These are phyloP conservation scores for Anarsia innoxiella DNA, from an alignment of 2,888 invertebrate genomes.

Conservation along the genomic window DNA sequence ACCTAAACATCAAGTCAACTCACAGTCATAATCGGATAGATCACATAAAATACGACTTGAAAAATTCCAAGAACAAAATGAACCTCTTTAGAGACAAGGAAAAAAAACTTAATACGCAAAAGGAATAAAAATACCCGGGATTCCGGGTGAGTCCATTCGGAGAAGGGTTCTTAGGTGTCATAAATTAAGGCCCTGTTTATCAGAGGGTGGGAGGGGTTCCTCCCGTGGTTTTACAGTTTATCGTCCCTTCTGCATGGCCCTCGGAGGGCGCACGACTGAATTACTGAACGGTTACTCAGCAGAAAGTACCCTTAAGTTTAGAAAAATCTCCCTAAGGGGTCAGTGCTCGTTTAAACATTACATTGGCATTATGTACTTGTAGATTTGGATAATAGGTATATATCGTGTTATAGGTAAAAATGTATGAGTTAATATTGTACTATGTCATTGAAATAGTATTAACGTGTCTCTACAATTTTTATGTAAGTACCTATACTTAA, in stretches of 20 bases:
- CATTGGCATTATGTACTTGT: no score
- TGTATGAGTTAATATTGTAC: no score
- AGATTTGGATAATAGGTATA: no score
- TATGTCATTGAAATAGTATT: no score
- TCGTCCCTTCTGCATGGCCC: constrained; percentile 59
- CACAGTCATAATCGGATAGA: no score
- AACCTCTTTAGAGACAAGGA: constrained; percentile 4
- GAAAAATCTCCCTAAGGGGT: constrained; percentile 18
- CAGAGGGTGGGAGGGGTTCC: constrained; percentile 54
- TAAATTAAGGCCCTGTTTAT: constrained; percentile 72
- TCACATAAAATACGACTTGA: no score
- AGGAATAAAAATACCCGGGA: constrained; percentile 17
- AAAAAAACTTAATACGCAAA: constrained; percentile 2
- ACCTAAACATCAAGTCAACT: no score
- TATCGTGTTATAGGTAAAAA: no score
- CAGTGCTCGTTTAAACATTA: no score
- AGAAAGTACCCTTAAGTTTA: constrained; percentile 46
- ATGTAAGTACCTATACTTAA: no score
- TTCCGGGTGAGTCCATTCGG: constrained; percentile 35
- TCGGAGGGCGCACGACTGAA: constrained; percentile 50
- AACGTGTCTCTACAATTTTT: no score
- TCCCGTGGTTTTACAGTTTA: constrained; percentile 71
- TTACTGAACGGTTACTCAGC: constrained; percentile 60
- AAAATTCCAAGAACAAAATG: neutral
- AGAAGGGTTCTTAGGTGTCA: constrained; percentile 61